phyloP scores from a whole-genome alignment of 1,140 invertebrate genomes.

The Adelges cooleyi region DNA sequence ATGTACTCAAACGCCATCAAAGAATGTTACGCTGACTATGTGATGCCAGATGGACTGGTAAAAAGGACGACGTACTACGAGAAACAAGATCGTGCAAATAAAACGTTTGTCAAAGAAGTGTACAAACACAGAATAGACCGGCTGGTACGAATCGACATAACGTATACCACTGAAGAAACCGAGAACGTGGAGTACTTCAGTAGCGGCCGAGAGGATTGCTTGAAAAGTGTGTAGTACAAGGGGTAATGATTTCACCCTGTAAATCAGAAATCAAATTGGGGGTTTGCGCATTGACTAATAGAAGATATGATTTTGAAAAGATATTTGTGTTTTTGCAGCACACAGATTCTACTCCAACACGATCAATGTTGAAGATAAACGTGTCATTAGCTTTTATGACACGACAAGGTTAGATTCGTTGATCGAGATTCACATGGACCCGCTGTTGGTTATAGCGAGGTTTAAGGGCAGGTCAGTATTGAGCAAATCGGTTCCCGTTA shows the following conservation, averaged over 20 bases:
- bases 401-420: slow-evolving; percentile 21
- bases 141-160: neutral
- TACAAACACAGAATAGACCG: slow-evolving; percentile 2
- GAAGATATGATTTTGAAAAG: too few species aligned
- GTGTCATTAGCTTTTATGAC: neutral
- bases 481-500: too few species aligned
- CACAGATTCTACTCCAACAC: slow-evolving; percentile 40
- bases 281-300: too few species aligned
- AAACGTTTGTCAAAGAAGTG: neutral
- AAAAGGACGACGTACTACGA: slow-evolving; percentile 54
- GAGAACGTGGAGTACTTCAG: slow-evolving; percentile 2
- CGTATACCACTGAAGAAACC: neutral
- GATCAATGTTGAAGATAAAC: slow-evolving; percentile 31
- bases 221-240: neutral
- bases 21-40: slow-evolving; percentile 65
- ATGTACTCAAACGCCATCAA: slow-evolving; percentile 63
- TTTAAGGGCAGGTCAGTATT: slow-evolving; percentile 3
- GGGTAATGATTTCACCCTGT: too few species aligned
- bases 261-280: too few species aligned
- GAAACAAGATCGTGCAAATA: slow-evolving; percentile 37
- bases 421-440: neutral
- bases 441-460: neutral
- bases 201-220: neutral
- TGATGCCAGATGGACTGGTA: slow-evolving; percentile 55
- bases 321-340: neutral